Base-by-base conservation (phyloP, 2,888 invertebrate species). In the Apantesis nais region DNA sequence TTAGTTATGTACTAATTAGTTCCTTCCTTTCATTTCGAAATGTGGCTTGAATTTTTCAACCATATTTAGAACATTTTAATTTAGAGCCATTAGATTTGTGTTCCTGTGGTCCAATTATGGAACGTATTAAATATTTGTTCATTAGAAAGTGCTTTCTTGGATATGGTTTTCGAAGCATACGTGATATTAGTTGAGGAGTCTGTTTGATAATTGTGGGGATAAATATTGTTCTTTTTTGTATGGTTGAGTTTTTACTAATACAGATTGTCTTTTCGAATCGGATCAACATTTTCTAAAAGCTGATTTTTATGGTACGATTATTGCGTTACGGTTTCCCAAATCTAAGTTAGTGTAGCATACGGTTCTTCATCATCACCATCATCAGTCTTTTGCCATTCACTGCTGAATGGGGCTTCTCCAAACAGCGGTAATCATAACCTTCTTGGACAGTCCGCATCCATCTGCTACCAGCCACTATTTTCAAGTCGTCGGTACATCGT, bases 1-100 rank as follows among this genome's bases (percentile, higher is more conserved):
- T 79, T 79, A 74, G 73, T 67, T 63, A 44, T 63, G 22, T 71
- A 77, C 78, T 80, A 80, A 80, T 75, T 73, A 74, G 37, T 58
- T 69, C 62, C 66, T 71, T 74, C 52, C 70, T 71, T 41, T 55
- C 62, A 63, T 25, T 37, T 44, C 44, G 34, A 70, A 74, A 52
- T 14, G 7, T 64, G 55, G 34, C 67, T 41, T 66, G 19, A 62
- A 65, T 67, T 9, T 37, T 58, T 44, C 62, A 66, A 63, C 76
- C 75, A 75, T 77, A 65, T 78, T 68, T 68, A 74, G 76, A 64
- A 37, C 22, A 66, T 44, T n/a, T 74, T 75, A 70, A 78, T 78
- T 77, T 75, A n/a, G 67, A 66, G 34, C 63, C 70, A n/a, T 29
- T 65, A 16, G 29, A 58, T 58, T 58, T 22, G 29, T 70, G 65